phyloP scores from a whole-genome alignment of 2,797 vertebrate genomes.

The Thaleichthys pacificus region DNA sequence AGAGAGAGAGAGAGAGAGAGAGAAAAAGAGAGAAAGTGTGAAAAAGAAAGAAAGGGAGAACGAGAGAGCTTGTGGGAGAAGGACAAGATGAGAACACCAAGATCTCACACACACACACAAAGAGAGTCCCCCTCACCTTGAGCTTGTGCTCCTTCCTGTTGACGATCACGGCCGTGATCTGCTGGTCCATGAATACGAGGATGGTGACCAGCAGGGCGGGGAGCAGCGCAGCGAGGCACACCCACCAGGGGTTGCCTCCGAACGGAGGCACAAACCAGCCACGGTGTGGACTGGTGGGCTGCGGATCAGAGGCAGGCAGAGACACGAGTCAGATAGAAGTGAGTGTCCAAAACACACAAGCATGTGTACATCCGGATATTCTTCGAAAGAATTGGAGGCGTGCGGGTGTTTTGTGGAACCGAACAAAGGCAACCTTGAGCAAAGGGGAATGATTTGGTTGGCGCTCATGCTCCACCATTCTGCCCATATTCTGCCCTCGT shows the following conservation, averaged over 20 bases:
- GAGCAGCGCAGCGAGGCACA: conserved; percentile 88
- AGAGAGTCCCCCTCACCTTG: conserved; percentile 76
- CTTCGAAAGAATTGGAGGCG: no score
- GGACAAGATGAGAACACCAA: no score
- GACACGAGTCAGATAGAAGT: background rate
- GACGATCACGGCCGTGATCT: conserved; percentile 97
- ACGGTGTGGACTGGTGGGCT: conserved; percentile 89
- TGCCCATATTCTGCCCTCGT: background rate
- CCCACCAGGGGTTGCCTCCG: conserved; percentile 97
- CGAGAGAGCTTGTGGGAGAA: no score
- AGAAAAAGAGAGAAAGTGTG: no score
- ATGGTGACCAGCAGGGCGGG: conserved; percentile 96
- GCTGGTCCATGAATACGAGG: conserved; percentile 98
- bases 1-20: no score
- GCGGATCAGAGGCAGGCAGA: conserved; percentile 2
- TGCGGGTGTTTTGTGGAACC: no score
- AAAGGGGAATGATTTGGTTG: background rate
- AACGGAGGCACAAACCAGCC: conserved; percentile 94
- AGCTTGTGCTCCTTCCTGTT: conserved; percentile 99
- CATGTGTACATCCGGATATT: no score
- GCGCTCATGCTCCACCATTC: background rate
- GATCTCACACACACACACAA: no score
- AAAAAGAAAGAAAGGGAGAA: no score
- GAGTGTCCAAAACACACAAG: background rate
- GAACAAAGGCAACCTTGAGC: background rate